Percentiles rank a stretch among this genome's conserved stretches.
These are phyloP conservation scores for Chaetorhynchus papuensis DNA, from an alignment of 2,113 vertebrate genomes.

Conservation along the genomic window DNA sequence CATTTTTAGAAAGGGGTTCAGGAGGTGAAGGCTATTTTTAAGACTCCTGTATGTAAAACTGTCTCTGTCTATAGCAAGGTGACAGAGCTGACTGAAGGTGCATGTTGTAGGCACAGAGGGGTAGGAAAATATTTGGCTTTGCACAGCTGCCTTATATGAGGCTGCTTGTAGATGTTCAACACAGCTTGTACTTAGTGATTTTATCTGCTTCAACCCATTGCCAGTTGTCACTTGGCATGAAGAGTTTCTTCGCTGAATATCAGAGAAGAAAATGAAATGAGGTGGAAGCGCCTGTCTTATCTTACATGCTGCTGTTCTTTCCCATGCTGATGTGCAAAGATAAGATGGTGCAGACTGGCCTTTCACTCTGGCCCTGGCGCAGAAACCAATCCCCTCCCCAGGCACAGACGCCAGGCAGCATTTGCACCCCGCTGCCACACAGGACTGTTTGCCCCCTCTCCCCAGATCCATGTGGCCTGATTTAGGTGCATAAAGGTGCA, in stretches of 20 bases:
- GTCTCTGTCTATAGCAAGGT: neutral
- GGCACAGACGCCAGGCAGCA: rapidly evolving
- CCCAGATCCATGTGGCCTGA: neutral
- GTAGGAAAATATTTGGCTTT: neutral
- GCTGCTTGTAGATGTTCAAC: neutral
- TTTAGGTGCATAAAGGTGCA: neutral
- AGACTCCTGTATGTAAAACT: neutral
- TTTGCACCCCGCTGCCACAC: neutral
- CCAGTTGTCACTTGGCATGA: neutral
- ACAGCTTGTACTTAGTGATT: neutral
- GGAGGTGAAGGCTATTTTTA: constrained; percentile 41
- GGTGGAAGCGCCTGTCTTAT: neutral
- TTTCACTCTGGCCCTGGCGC: neutral
- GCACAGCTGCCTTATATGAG: neutral
- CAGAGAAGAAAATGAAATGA: neutral
- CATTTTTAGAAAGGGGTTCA: neutral
- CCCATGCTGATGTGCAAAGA: neutral
- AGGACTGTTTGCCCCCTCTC: neutral
- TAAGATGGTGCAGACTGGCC: neutral
- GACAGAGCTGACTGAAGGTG: neutral
- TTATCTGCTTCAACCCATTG: neutral
- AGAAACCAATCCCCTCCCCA: neutral
- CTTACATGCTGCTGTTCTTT: neutral
- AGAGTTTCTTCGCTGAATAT: neutral
- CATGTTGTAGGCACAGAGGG: neutral